phyloP scores from a whole-genome alignment of 2,888 invertebrate species.

The Sphaerophoria taeniata region DNA sequence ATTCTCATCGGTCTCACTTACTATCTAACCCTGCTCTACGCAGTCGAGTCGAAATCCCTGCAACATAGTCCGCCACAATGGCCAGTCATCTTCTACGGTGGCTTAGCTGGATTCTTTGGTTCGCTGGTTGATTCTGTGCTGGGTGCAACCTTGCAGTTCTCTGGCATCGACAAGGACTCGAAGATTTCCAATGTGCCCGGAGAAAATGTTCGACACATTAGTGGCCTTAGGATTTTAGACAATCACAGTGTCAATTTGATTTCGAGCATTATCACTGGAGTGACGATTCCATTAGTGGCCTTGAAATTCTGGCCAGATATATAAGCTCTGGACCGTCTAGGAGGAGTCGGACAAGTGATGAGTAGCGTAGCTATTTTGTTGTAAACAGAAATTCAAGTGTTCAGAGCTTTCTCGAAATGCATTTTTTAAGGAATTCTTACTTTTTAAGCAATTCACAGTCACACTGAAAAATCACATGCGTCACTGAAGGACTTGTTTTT shows the following conservation, averaged over 20 bases:
- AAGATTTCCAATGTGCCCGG: constrained; percentile 89
- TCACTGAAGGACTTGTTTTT: not conserved
- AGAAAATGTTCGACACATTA: constrained; percentile 88
- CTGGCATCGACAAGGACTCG: constrained; percentile 89
- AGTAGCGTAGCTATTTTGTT: constrained; percentile 33
- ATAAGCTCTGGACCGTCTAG: constrained; percentile 55
- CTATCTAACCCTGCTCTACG: constrained; percentile 87
- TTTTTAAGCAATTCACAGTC: not conserved
- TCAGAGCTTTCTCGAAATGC: not conserved
- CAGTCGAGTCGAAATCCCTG: constrained; percentile 85
- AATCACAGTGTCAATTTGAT: constrained; percentile 95
- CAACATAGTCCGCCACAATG: constrained; percentile 88
- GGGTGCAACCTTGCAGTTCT: constrained; percentile 93
- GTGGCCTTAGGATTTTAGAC: constrained; percentile 90
- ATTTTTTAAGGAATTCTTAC: not conserved
- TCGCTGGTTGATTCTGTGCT: constrained; percentile 92
- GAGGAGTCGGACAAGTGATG: constrained; percentile 34
- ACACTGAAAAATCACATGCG: not conserved
- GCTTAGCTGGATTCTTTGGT: constrained; percentile 90
- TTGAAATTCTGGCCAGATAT: constrained; percentile 84
- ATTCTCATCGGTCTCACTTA: constrained; percentile 88
- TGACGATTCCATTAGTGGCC: constrained; percentile 87
- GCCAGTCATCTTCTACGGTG: constrained; percentile 90
- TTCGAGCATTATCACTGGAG: constrained; percentile 89
- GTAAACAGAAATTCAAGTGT: not conserved